phyloP scores from a whole-genome alignment of 23 tunicate genomes.

The Phallusia fumigata region DNA sequence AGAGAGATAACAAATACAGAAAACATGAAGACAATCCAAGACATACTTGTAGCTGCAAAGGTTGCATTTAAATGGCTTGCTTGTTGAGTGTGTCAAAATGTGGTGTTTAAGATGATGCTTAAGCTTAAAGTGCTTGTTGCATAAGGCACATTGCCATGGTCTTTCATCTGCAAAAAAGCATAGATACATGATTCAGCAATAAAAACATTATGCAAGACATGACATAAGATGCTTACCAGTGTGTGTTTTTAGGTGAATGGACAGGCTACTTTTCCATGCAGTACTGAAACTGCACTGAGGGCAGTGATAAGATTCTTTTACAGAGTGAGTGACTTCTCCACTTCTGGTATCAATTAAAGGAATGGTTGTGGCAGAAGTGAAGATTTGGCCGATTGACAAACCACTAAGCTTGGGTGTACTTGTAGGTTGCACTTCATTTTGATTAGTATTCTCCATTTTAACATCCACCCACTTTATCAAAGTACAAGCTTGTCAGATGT shows the following conservation, averaged over 20 bases:
- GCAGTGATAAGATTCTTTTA: conserved; percentile 38
- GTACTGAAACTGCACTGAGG: conserved; percentile 52
- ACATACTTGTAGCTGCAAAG: conserved; percentile 52
- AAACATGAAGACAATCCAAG: no score
- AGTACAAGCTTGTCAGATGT: no score
- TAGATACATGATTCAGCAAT: background rate
- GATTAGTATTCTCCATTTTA: no score
- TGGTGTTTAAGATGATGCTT: conserved; percentile 67
- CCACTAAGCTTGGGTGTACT: no score
- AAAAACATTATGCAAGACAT: background rate
- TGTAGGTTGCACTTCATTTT: no score
- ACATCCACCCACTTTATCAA: no score
- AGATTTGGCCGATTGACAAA: background rate
- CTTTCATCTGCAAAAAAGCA: conserved; percentile 38
- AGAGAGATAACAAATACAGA: no score
- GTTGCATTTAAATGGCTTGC: conserved; percentile 46
- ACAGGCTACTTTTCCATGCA: conserved; percentile 56
- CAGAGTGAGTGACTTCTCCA: conserved; percentile 7
- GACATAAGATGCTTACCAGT: conserved; percentile 27
- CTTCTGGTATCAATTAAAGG: background rate
- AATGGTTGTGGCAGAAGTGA: background rate
- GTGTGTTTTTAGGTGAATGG: conserved; percentile 49
- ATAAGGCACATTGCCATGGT: conserved; percentile 68
- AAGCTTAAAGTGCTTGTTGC: conserved; percentile 60
- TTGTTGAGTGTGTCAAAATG: conserved; percentile 47